These are phyloP conservation scores for Urechis unicinctus DNA, from an alignment of 2,888 invertebrate genomes.

Conservation along the genomic window DNA sequence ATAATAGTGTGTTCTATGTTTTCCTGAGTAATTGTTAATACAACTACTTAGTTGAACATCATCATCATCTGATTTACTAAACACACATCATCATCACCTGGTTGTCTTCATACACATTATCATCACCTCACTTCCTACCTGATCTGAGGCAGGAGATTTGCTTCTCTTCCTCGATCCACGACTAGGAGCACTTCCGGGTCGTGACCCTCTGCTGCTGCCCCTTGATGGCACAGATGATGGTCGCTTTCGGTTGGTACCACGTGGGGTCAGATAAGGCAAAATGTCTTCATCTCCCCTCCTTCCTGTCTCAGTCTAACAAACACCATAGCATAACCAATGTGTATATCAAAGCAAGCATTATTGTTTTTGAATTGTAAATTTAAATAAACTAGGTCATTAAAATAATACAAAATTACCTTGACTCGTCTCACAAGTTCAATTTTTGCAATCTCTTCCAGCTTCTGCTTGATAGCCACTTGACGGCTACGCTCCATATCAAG, in stretches of 20 bases:
- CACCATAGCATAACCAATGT: background rate
- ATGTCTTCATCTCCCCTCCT: conserved; percentile 4
- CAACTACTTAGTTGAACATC: too few species aligned
- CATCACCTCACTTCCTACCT: too few species aligned
- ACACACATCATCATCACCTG: too few species aligned
- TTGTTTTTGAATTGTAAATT: background rate
- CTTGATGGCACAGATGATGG: background rate
- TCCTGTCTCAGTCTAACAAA: background rate
- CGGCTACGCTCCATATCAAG: conserved; percentile 16
- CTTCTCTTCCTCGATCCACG: background rate
- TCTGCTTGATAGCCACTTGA: conserved; percentile 32
- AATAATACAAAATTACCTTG: too few species aligned
- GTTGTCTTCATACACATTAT: too few species aligned
- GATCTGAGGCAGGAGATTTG: background rate
- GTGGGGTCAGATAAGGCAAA: conserved; percentile 1
- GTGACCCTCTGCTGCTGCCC: background rate
- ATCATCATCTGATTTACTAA: too few species aligned
- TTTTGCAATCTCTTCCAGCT: conserved; percentile 49
- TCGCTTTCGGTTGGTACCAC: background rate
- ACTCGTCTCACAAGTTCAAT: conserved; percentile 47
- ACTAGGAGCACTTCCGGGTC: background rate
- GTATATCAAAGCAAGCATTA: background rate
- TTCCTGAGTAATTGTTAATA: too few species aligned
- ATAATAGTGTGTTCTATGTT: too few species aligned
- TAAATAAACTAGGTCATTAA: too few species aligned